A percentile compares a stretch with the other conserved stretches of the same genome.
phyloP scores from a whole-genome alignment of 2,113 vertebrate species.

The Equus quagga region DNA sequence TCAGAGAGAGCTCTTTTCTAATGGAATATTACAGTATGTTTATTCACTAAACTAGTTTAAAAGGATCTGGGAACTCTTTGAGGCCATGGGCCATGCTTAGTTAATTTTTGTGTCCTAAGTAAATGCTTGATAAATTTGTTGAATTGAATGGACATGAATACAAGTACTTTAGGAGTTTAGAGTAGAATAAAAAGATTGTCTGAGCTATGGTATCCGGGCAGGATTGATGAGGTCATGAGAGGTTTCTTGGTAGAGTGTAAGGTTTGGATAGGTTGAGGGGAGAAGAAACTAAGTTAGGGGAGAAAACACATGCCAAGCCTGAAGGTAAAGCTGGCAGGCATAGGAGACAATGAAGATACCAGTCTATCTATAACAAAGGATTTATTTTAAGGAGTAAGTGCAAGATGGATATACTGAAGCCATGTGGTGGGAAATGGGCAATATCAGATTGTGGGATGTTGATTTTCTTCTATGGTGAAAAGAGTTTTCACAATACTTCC shows the following conservation, averaged over 20 bases:
- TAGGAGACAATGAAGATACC: background rate
- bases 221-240: background rate
- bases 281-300: background rate
- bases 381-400: background rate
- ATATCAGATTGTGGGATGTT: background rate
- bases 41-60: conserved; percentile 5
- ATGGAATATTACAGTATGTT: background rate
- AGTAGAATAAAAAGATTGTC: background rate
- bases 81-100: background rate
- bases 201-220: background rate
- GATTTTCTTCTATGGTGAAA: background rate
- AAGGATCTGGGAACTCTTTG: background rate
- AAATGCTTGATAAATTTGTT: background rate
- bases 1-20: background rate
- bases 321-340: background rate
- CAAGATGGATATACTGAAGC: background rate
- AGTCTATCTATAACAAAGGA: background rate
- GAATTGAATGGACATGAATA: background rate
- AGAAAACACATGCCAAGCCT: background rate
- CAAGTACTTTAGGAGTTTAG: background rate
- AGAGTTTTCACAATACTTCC: background rate
- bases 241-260: background rate
- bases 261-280: background rate
- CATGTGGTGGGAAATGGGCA: background rate
- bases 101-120: conserved; percentile 24